Percentiles rank a stretch among this genome's conserved stretches.
Conservation (phyloP, 2,888 invertebrate genomes). For the Brachylomia viminalis region DNA sequence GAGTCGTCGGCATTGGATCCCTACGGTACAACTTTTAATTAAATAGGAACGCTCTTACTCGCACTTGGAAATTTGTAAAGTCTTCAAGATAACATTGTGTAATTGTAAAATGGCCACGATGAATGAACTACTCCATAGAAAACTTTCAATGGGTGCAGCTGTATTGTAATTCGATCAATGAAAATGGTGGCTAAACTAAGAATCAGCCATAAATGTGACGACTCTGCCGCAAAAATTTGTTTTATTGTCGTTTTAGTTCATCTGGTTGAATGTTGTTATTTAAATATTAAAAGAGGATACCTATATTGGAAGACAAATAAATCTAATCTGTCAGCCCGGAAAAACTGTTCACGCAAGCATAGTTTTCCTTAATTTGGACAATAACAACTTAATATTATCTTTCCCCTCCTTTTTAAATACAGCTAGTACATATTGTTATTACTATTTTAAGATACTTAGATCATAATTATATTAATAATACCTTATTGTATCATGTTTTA, state of each 20-base stretch:
- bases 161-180: slow-evolving; percentile 36
- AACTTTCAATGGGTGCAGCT: slow-evolving; percentile 38
- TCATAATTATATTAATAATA: neutral
- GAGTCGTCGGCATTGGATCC: slow-evolving; percentile 70
- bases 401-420: neutral
- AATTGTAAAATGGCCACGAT: slow-evolving; percentile 58
- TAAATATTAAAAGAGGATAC: neutral
- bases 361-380: neutral
- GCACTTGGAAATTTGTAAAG: slow-evolving; percentile 79
- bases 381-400: neutral
- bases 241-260: neutral
- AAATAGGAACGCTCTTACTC: slow-evolving; percentile 78
- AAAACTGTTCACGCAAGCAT: neutral
- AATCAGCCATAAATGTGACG: neutral
- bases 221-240: neutral
- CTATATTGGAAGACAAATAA: neutral
- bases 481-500: neutral
- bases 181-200: slow-evolving; percentile 6
- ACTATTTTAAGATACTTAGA: neutral
- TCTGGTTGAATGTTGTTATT: neutral
- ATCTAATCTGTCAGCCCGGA: neutral
- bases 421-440: neutral
- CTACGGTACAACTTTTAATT: slow-evolving; percentile 82
- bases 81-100: slow-evolving; percentile 77
- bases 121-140: slow-evolving; percentile 62